Base-by-base conservation (phyloP, 2,888 invertebrate genomes). In the Tetramorium bicarinatum region DNA sequence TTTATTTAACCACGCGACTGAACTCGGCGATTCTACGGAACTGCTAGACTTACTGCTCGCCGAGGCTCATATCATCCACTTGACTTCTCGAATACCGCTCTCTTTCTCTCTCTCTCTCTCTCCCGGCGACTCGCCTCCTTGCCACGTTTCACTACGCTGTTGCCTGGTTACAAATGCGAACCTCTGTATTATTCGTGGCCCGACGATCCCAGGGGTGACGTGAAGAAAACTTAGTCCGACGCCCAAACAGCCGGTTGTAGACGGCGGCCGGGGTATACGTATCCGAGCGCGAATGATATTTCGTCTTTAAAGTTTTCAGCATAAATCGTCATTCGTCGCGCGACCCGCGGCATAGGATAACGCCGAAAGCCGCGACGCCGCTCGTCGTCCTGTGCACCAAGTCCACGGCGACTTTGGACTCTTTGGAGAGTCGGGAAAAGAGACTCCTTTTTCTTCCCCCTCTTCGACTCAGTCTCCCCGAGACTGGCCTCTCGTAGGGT, bases 311-410 rank as follows among this genome's bases (percentile, higher is more conserved):
- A 90, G 64, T 91, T 90, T 62, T 38, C 85, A 44, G 61, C 86
- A 89, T 90, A 90, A 90, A 90, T 90, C 83, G 87, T 88, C 84
- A 85, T 91, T 90, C 86, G 84, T 69, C 62, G 29, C 79, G 54
- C 29, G 62, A 66, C n/a, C 13, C 38, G 62, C 64, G 62, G 66
- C 29, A 13, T 11, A 34, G 47, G 80, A 59, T 77, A 71, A 52
- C 74, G 64, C 52, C 66, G 47, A 67, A 47, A 67, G 18, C 25
- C 18, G 13, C 11, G 3, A 29, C 15, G 3, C 49, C 56, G 21
- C 52, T 52, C 64, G 62, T 47, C 52, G 49, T 62, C 66, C 21
- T 29, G 34, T 49, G 21, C 74, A 34, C 15, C 21, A 76, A 61
- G 76, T 82, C 41, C 54, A 13, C 74, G 54, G 13, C 62, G 44